These are phyloP conservation scores for Tanaodytes sp. DNA, from an alignment of 2,888 invertebrate species.

Conservation along the genomic window DNA sequence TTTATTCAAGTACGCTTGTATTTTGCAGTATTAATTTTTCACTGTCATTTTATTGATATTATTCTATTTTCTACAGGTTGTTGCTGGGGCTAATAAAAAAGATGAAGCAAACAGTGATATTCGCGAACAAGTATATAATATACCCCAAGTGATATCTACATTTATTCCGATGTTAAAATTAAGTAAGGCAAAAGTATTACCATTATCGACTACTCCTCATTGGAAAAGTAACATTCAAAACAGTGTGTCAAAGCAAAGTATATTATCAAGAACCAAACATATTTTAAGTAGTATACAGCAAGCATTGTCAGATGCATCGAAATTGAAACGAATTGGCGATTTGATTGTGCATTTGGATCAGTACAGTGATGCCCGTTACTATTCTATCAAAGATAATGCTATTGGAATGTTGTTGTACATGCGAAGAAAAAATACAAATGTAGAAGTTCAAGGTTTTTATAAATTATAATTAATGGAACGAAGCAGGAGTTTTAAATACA, in stretches of 20 bases:
- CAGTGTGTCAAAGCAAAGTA: conserved; percentile 74
- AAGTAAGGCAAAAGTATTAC: conserved; percentile 61
- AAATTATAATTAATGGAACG: not conserved
- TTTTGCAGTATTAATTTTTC: too few relatives aligned
- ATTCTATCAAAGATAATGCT: conserved; percentile 84
- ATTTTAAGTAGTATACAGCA: conserved; percentile 78
- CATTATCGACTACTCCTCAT: conserved; percentile 69
- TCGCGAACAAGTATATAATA: conserved; percentile 60
- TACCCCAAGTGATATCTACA: conserved; percentile 72
- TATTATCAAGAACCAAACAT: conserved; percentile 79
- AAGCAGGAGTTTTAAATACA: too few relatives aligned
- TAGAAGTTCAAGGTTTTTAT: conserved; percentile 63
- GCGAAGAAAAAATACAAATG: conserved; percentile 71
- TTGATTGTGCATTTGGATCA: conserved; percentile 82
- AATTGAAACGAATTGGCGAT: conserved; percentile 79
- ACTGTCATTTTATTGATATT: too few relatives aligned
- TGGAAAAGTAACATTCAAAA: conserved; percentile 72
- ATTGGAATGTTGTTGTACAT: conserved; percentile 79
- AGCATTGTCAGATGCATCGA: conserved; percentile 76
- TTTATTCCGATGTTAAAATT: conserved; percentile 71
- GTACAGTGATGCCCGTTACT: conserved; percentile 82
- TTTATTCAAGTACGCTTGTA: too few relatives aligned
- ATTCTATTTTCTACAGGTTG: too few relatives aligned
- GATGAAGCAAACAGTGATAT: too few relatives aligned
- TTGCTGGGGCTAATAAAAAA: too few relatives aligned